These are phyloP conservation scores for Nibea albiflora DNA, from an alignment of 2,113 vertebrate genomes.

Conservation along the genomic window DNA sequence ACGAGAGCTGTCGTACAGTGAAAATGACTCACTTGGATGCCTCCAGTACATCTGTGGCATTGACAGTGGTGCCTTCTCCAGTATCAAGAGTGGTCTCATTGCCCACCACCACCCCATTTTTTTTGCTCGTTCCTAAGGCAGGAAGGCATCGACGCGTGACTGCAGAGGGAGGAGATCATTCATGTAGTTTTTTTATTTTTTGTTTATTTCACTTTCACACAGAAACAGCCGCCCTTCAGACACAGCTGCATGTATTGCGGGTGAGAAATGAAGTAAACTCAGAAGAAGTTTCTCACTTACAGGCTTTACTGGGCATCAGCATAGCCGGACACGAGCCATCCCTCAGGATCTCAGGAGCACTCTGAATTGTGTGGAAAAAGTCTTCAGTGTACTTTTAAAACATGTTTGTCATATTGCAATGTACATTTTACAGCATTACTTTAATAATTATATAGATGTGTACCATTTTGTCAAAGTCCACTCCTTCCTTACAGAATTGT, in stretches of 20 bases:
- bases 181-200: neutral
- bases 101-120: constrained; percentile 87
- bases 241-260: neutral
- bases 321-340: constrained; percentile 88
- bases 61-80: constrained; percentile 73
- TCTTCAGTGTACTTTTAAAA: neutral
- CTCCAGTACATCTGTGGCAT: constrained; percentile 89
- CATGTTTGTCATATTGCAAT: neutral
- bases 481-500: constrained; percentile 86
- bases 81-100: constrained; percentile 86
- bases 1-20: neutral
- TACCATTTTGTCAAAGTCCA: constrained; percentile 61
- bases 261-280: neutral
- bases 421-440: neutral
- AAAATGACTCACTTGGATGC: constrained; percentile 89
- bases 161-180: constrained; percentile 61
- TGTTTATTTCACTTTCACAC: neutral
- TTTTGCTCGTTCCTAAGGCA: constrained; percentile 82
- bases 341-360: constrained; percentile 79
- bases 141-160: constrained; percentile 93
- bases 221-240: neutral
- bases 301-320: constrained; percentile 89
- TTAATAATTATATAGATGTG: neutral
- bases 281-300: constrained; percentile 80
- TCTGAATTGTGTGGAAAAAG: constrained; percentile 68